phyloP scores from a whole-genome alignment of 2,888 invertebrate genomes.

The Griposia aprilina region DNA sequence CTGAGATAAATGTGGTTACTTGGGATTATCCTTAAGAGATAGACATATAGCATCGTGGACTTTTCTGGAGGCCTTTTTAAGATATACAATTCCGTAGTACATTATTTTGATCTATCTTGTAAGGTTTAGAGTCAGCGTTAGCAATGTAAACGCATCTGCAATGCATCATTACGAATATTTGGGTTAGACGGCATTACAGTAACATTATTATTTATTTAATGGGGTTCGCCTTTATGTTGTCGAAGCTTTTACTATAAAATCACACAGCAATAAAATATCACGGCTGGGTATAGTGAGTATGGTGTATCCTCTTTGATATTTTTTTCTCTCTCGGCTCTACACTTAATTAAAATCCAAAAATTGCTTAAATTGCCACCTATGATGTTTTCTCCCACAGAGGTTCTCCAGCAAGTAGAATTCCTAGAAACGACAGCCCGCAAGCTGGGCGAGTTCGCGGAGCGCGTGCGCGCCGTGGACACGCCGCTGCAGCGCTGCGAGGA shows the following conservation, averaged over 20 bases:
- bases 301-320: neutral
- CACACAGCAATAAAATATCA: neutral
- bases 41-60: too few relatives aligned
- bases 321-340: too few relatives aligned
- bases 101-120: too few relatives aligned
- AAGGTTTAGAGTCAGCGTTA: too few relatives aligned
- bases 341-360: neutral
- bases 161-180: too few relatives aligned
- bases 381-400: conserved; percentile 83
- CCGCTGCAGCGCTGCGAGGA: conserved; percentile 97
- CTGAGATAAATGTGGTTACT: too few relatives aligned
- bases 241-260: neutral
- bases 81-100: too few relatives aligned
- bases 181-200: too few relatives aligned
- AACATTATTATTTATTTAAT: neutral
- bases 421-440: conserved; percentile 96
- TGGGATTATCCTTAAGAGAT: too few relatives aligned
- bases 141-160: too few relatives aligned
- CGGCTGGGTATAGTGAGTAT: neutral
- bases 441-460: conserved; percentile 96
- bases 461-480: conserved; percentile 95
- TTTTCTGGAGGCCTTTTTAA: too few relatives aligned
- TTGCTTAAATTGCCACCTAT: fast-evolving
- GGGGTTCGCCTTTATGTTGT: too few relatives aligned
- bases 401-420: conserved; percentile 94